phyloP scores from a whole-genome alignment of 2,113 vertebrate species.

The Oenanthe melanoleuca region DNA sequence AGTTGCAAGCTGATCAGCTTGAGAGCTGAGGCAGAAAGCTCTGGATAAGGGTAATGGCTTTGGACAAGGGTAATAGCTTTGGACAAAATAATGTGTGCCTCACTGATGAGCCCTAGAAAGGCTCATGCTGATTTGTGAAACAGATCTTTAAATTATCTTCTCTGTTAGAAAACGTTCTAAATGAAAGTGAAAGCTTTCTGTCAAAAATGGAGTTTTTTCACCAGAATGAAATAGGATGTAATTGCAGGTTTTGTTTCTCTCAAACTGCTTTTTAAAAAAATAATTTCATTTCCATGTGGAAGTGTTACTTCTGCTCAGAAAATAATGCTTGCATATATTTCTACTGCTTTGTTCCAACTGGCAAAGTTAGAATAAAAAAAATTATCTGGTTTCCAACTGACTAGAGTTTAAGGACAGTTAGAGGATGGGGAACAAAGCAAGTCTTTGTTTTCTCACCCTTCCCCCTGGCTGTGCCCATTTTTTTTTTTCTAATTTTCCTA shows the following conservation, averaged over 20 bases:
- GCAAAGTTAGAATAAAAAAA: not conserved
- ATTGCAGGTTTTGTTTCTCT: not conserved
- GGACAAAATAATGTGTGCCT: not conserved
- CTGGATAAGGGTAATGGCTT: conserved; percentile 30
- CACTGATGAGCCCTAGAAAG: not conserved
- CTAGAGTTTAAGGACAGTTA: not conserved
- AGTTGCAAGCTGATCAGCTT: conserved; percentile 27
- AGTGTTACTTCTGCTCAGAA: conserved; percentile 3
- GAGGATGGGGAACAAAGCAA: not conserved
- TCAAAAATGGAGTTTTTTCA: not conserved
- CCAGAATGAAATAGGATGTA: not conserved
- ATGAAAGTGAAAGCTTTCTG: not conserved
- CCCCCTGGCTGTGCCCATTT: not conserved
- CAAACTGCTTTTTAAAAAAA: not conserved
- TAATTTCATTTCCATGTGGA: conserved; percentile 42
- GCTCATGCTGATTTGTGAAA: not conserved
- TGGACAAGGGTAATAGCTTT: conserved; percentile 42
- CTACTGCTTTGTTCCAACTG: conserved; percentile 1
- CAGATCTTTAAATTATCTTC: not conserved
- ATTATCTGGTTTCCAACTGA: not conserved
- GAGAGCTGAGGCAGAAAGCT: conserved; percentile 39
- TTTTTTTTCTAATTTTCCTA: not conserved
- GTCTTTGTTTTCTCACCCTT: conserved; percentile 41
- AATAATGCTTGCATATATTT: not conserved
- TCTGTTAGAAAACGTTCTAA: not conserved